Conservation (phyloP, 30 jellyfish, hydroid and myxozoan genomes). For the Hydractinia symbiolongicarpus region DNA sequence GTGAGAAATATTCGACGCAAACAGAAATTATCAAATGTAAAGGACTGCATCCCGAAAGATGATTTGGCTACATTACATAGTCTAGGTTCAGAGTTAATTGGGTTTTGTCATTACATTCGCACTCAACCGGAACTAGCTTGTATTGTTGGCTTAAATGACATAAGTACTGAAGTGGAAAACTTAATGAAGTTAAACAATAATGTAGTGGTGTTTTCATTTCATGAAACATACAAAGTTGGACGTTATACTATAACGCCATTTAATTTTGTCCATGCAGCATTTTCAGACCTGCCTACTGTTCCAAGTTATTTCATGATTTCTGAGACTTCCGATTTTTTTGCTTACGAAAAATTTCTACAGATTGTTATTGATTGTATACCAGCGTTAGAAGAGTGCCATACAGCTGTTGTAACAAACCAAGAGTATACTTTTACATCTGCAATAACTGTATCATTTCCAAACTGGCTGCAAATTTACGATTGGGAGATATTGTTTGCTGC, state of each 20-base stretch:
- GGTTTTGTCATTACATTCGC: constrained; percentile 55
- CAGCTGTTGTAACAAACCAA: constrained; percentile 62
- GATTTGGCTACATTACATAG: constrained; percentile 46
- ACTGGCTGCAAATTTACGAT: constrained; percentile 68
- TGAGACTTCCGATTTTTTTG: constrained; percentile 44
- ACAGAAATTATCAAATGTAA: constrained; percentile 58
- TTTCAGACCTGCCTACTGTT: constrained; percentile 61
- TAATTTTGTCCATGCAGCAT: constrained; percentile 65
- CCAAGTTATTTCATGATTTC: constrained; percentile 69
- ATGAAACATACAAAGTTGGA: constrained; percentile 80
- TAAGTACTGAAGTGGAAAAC: constrained; percentile 48
- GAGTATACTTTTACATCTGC: constrained; percentile 43
- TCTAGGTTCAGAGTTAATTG: constrained; percentile 59
- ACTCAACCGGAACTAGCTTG: constrained; percentile 67
- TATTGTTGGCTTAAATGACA: constrained; percentile 60
- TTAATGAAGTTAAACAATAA: constrained; percentile 51
- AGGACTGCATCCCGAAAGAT: constrained; percentile 34
- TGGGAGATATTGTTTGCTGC: constrained; percentile 75
- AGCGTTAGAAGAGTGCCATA: constrained; percentile 39
- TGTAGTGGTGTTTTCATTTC: constrained; percentile 65
- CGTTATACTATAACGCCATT: constrained; percentile 52
- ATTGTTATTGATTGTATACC: constrained; percentile 50
- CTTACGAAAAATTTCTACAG: constrained; percentile 48
- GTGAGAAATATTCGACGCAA: constrained; percentile 78
- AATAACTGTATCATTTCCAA: constrained; percentile 46